Base-by-base conservation (phyloP, 2,888 invertebrate species). In the Drosophila merina region DNA sequence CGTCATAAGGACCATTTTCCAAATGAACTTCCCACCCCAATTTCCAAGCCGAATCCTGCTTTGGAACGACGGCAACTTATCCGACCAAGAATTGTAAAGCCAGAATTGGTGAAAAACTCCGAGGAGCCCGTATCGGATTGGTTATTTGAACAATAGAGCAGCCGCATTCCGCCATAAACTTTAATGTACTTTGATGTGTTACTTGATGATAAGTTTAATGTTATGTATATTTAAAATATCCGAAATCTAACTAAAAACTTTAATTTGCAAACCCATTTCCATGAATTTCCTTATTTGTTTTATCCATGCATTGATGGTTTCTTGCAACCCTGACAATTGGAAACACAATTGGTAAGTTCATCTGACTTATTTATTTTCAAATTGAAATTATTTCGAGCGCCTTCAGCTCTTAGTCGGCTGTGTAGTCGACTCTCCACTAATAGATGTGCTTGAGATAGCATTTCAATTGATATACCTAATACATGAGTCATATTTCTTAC, bases 71-170 rank as follows among this genome's bases (percentile, higher is more conserved):
- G 20, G 7, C 49, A n/a, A 7, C 25, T 12, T 0, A 25, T 33
- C 14, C 33, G 12, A 14, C 31, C 56, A 1, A 50, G 50, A 50
- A 31, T 56, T 3, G 33, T 12, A n/a, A 56, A 26, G 36, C 25
- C 51, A 3, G 26, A 2, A 25, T 4, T 30, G 2, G 2, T 30
- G 0, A 31, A 10, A 0, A 36, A 4, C 9, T 7, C 26, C 4
- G 50, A 26, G 4, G 51, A 49, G 4, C 7, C 33, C 0, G 25
- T 49, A 14, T 56, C 55, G 1, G 49, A 56, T 48, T 56, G 56
- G 56, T 33, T 56, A 33, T 56, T 56, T 26, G 56, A 49, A 7
- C 56, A 56, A 33, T 56, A 56, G 55, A 38, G 36, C 3, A 12
- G 20, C 36, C n/a, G 14, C 1, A 20, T 14, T 42, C 14, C 14